phyloP scores from a whole-genome alignment of 53 echinoderm and acorn worm species.

The Antedon mediterranea region DNA sequence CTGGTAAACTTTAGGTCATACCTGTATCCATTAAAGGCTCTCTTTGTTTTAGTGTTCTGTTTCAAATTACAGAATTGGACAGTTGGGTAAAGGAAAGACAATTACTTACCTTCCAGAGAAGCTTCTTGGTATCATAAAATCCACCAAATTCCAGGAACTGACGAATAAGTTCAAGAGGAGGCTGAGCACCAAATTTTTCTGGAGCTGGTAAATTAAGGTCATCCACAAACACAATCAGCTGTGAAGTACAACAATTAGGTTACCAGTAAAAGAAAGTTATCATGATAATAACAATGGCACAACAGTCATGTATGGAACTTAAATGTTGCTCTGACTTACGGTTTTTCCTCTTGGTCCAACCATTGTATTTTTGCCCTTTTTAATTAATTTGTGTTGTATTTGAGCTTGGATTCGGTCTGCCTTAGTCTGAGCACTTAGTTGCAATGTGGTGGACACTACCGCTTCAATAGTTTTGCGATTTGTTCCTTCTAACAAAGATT shows the following conservation, averaged over 20 bases:
- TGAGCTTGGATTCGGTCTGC: conserved; percentile 70
- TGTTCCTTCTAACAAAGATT: conserved; percentile 25
- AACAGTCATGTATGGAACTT: no score
- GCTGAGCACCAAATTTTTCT: conserved; percentile 96
- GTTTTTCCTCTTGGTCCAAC: conserved; percentile 89
- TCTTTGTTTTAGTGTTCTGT: no score
- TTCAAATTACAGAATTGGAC: not conserved
- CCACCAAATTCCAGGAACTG: conserved; percentile 88
- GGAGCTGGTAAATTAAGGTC: conserved; percentile 95
- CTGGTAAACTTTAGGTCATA: no score
- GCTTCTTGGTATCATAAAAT: conserved; percentile 84
- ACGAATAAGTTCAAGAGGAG: conserved; percentile 82
- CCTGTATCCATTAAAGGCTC: no score
- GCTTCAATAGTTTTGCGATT: conserved; percentile 49
- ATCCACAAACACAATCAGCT: conserved; percentile 96
- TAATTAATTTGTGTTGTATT: conserved; percentile 83
- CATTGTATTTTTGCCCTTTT: conserved; percentile 69
- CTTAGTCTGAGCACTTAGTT: conserved; percentile 92
- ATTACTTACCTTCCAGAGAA: conserved; percentile 72
- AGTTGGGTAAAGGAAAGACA: not conserved
- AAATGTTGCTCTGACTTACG: conserved; percentile 19
- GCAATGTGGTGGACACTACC: conserved; percentile 62
- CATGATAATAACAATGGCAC: no score
- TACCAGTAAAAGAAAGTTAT: no score
- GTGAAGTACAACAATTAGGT: not conserved